A percentile compares a stretch with the other conserved stretches of the same genome.
Evolutionary conservation across 2,888 invertebrate species (phyloP).

Genomic region (Venusia cambrica): DNA sequence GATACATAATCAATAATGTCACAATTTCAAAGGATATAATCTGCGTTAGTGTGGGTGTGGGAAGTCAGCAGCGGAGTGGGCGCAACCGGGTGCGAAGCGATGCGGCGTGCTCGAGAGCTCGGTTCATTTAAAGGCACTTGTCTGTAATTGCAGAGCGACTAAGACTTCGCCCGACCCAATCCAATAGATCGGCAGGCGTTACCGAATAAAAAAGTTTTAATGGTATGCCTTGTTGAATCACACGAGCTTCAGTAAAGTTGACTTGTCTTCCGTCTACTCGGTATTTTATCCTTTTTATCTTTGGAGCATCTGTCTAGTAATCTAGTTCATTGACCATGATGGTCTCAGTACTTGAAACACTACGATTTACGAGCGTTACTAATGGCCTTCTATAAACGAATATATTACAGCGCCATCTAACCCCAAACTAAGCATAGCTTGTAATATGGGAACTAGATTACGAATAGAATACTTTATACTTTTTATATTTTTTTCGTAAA

Average conservation of each 20-base stretch:
- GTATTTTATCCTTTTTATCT: too few species aligned
- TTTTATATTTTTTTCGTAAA: too few species aligned
- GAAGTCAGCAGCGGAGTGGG: constrained; percentile 55
- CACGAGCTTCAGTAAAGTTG: constrained; percentile 37
- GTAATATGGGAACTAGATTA: too few species aligned
- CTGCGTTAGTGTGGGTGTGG: constrained; percentile 57
- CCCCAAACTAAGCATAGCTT: too few species aligned
- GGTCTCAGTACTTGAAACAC: too few species aligned
- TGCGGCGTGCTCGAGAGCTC: constrained; percentile 79
- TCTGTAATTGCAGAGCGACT: constrained; percentile 78
- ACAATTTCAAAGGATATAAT: constrained; percentile 66
- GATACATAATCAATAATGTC: too few species aligned
- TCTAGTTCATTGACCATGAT: too few species aligned
- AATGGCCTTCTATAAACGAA: too few species aligned
- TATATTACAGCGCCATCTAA: too few species aligned
- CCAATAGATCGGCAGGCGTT: constrained; percentile 63
- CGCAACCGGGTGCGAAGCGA: constrained; percentile 66
- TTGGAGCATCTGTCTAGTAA: too few species aligned
- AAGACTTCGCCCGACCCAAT: constrained; percentile 67
- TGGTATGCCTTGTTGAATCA: constrained; percentile 58
- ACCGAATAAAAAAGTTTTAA: constrained; percentile 76
- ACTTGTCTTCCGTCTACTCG: constrained; percentile 36
- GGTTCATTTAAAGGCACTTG: constrained; percentile 80
- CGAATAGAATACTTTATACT: too few species aligned
- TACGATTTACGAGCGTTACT: too few species aligned